Base-by-base conservation (phyloP, 2,797 vertebrate genomes). In the Thaleichthys pacificus region DNA sequence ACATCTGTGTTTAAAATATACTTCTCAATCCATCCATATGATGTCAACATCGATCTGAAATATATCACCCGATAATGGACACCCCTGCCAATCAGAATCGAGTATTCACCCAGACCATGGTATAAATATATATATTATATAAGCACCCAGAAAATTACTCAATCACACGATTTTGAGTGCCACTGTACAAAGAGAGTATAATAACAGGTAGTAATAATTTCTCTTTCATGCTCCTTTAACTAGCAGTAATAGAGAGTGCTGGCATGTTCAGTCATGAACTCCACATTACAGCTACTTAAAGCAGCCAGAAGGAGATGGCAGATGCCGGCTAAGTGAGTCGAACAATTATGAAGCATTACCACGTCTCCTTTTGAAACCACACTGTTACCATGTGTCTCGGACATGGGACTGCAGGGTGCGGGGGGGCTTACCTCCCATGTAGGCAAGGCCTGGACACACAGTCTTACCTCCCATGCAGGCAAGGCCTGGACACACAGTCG, bases 401-500 rank as follows among this genome's bases (percentile, higher is more conserved):
- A 14, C 3, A 2, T 47, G 42, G 12, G 11, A 11, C 12, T 47
- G 42, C 0, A 15, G 49, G 17, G 49, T 14, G 49, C 14, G 12
- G 17, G 49, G 4, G 49, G 8, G 8, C 47, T 49, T 49, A 49
- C 47, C 47, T 49, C 47, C 96, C 96, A 35, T 98, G 96, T 70
- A 94, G 92, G 82, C 98, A 99, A 28, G 26, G 26, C 26, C 26
- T 28, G 26, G 26, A 28, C 26, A 28, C 26, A 28, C 26, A 28
- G 35, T 8, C 66, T 49, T 89, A 95, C 94, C 93, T 95, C 92
- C 94, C 95, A 68, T 93, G 93, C 85, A 94, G 89, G 93, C 94
- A 95, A 80, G 93, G 94, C 71, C 86, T 89, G 81, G 94, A 93
- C 80, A 87, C 77, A 84, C 93, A 95, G 82, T 96, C 93, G 61